Evolutionary conservation across 2,113 vertebrate genomes (phyloP).

Genomic region (Mohoua ochrocephala): DNA sequence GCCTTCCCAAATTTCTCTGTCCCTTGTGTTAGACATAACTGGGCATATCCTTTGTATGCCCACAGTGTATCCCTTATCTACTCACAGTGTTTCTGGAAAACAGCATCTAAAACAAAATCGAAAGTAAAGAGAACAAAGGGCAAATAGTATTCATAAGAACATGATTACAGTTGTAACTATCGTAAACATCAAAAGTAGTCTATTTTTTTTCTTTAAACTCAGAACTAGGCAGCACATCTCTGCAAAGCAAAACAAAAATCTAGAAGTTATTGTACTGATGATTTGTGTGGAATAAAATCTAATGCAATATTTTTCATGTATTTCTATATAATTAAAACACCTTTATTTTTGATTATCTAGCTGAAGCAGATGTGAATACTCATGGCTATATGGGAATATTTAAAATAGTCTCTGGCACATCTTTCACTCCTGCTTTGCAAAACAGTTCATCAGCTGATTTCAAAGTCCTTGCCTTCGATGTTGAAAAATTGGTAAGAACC

Average conservation of each 20-base stretch:
- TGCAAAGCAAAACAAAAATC: not conserved
- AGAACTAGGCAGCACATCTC: not conserved
- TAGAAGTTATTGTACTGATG: not conserved
- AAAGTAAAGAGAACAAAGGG: not conserved
- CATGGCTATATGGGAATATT: slow-evolving; percentile 49
- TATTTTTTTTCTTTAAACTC: not conserved
- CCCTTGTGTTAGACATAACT: not conserved
- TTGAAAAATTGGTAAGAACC: slow-evolving; percentile 73
- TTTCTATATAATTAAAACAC: not conserved
- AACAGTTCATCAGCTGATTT: slow-evolving; percentile 69
- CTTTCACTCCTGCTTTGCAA: slow-evolving; percentile 63
- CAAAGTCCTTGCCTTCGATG: slow-evolving; percentile 77
- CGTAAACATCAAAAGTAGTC: not conserved
- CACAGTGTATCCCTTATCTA: not conserved
- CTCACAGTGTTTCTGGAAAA: not conserved
- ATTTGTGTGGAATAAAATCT: not conserved
- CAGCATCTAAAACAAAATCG: not conserved
- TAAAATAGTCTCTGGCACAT: slow-evolving; percentile 68
- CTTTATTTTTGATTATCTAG: slow-evolving; percentile 32
- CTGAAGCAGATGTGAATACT: not conserved
- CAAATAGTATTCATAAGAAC: not conserved
- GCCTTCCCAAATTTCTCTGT: not conserved
- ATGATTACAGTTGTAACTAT: not conserved
- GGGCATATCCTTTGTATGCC: not conserved
- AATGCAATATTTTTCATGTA: not conserved